phyloP scores from a whole-genome alignment of 1,140 invertebrate species.

The Brachionus sp. region DNA sequence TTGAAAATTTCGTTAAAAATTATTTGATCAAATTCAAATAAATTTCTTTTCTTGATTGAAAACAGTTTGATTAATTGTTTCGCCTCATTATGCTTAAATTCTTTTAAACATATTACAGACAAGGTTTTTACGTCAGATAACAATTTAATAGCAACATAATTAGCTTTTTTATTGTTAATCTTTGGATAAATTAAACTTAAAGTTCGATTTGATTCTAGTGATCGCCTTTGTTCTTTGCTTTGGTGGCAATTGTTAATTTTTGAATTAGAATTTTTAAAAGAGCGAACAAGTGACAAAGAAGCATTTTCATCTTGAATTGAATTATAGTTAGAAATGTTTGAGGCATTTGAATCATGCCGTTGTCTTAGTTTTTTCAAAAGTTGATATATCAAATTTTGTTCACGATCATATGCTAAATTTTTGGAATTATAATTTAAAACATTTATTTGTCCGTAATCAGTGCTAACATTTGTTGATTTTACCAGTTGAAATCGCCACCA shows the following conservation, averaged over 20 bases:
- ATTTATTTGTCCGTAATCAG: constrained; percentile 50
- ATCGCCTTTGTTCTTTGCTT: not conserved
- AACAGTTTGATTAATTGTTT: constrained; percentile 20
- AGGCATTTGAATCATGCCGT: not conserved
- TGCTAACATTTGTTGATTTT: constrained; percentile 52
- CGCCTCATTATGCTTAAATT: not conserved
- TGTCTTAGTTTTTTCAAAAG: constrained; percentile 2
- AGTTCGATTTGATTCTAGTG: constrained; percentile 4
- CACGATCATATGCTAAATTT: constrained; percentile 48
- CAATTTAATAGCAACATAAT: constrained; percentile 1
- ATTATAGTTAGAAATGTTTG: not conserved
- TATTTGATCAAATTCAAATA: constrained; percentile 28
- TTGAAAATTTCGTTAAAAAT: not conserved
- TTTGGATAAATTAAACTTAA: constrained; percentile 26
- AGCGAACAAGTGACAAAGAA: not conserved
- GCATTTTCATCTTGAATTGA: not conserved
- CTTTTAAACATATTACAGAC: constrained; percentile 15
- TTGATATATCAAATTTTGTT: constrained; percentile 31
- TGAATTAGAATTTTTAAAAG: not conserved
- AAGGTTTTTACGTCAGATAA: not conserved
- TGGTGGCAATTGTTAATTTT: not conserved
- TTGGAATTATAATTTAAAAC: constrained; percentile 48
- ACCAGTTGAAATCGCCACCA: constrained; percentile 57
- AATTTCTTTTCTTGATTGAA: not conserved
- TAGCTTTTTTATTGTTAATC: not conserved